Evolutionary conservation across 2,888 invertebrate genomes (phyloP).

Genomic region (Hofmannophila pseudospretella): DNA sequence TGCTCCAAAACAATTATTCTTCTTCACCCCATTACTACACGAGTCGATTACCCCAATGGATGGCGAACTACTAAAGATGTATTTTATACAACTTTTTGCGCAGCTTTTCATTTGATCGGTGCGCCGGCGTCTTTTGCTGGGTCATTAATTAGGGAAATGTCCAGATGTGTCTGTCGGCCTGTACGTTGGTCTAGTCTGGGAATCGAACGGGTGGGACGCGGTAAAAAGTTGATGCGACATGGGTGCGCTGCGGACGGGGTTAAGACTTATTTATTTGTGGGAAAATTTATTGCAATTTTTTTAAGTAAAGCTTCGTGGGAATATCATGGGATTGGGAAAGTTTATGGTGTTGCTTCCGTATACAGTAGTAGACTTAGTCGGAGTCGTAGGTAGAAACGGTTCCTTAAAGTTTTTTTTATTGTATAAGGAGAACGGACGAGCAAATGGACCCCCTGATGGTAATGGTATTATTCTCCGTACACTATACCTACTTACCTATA

Average conservation of each 20-base stretch:
- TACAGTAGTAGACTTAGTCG: no score
- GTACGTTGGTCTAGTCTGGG: neutral
- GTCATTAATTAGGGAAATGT: conserved; percentile 65
- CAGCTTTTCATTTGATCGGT: conserved; percentile 41
- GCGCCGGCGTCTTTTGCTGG: conserved; percentile 43
- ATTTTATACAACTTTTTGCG: conserved; percentile 47
- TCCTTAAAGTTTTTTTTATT: no score
- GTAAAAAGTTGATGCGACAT: conserved; percentile 4
- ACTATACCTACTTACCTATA: no score
- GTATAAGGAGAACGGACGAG: no score
- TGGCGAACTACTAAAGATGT: conserved; percentile 30
- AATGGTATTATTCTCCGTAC: no score
- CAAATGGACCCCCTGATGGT: no score
- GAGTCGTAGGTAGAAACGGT: no score
- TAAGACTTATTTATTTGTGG: conserved; percentile 9
- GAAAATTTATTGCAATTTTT: conserved; percentile 1
- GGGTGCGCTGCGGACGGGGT: neutral
- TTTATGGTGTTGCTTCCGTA: no score
- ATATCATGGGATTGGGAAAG: no score
- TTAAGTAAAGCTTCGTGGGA: no score
- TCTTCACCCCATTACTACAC: no score
- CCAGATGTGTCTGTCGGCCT: conserved; percentile 27
- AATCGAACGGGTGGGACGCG: neutral
- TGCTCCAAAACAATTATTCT: no score
- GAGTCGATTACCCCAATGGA: conserved; percentile 26